phyloP scores from a whole-genome alignment of 2,797 vertebrate genomes.

The Esox lucius region DNA sequence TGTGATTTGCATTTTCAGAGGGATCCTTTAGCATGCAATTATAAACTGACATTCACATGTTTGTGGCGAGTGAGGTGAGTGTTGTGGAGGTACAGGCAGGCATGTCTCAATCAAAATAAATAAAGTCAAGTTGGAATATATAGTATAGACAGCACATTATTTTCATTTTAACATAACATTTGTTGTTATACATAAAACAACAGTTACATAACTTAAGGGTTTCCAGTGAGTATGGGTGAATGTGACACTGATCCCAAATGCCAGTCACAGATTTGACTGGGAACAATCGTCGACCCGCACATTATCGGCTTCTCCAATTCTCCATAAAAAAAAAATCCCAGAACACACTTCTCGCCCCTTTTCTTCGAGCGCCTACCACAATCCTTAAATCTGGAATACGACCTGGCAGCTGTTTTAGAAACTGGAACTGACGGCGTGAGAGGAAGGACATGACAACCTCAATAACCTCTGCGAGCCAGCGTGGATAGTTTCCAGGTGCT shows the following conservation, averaged over 20 bases:
- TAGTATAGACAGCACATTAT: too few relatives aligned
- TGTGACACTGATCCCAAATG: slow-evolving; percentile 23
- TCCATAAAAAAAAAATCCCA: slow-evolving; percentile 9
- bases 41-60: slow-evolving; percentile 6
- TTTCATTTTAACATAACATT: not conserved
- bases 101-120: not conserved
- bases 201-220: not conserved
- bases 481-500: slow-evolving; percentile 51
- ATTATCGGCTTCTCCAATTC: not conserved
- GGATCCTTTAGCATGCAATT: slow-evolving; percentile 13
- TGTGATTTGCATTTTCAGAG: slow-evolving; percentile 30
- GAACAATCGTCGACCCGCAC: slow-evolving; percentile 28
- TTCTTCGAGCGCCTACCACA: not conserved
- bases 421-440: slow-evolving; percentile 32
- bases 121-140: not conserved
- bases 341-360: slow-evolving; percentile 13
- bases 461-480: slow-evolving; percentile 55
- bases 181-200: not conserved
- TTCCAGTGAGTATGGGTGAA: not conserved
- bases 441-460: slow-evolving; percentile 52
- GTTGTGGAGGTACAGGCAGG: not conserved
- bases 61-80: not conserved
- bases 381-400: slow-evolving; percentile 21
- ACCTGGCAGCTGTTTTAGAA: slow-evolving; percentile 33
- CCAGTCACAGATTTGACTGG: slow-evolving; percentile 58